Conservation (phyloP, 2,113 vertebrate genomes). For the Empidonax alnorum region DNA sequence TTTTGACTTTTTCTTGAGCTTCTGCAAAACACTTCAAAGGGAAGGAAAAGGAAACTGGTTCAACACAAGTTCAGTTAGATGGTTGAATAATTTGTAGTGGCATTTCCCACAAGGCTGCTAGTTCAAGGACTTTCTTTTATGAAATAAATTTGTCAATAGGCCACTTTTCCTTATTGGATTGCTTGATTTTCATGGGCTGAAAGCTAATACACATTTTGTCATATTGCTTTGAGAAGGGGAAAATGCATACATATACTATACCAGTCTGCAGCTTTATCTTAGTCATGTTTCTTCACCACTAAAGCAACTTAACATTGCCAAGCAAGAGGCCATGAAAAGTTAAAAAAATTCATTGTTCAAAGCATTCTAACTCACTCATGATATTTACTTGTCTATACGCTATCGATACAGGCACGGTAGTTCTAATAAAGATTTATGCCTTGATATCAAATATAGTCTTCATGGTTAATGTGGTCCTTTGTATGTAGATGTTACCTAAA, state of each 20-base stretch:
- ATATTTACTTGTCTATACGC: background rate
- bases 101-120: conserved; percentile 14
- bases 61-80: conserved; percentile 53
- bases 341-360: background rate
- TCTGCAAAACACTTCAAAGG: conserved; percentile 38
- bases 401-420: background rate
- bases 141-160: background rate
- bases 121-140: conserved; percentile 1
- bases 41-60: conserved; percentile 51
- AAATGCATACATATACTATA: background rate
- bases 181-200: background rate
- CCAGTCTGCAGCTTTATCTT: background rate
- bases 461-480: background rate
- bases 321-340: background rate
- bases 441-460: background rate
- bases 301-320: background rate
- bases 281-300: background rate
- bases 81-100: background rate
- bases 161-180: background rate
- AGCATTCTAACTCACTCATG: background rate
- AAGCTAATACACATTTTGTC: background rate
- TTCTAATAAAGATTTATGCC: background rate
- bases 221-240: background rate
- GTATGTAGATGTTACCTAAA: background rate
- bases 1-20: conserved; percentile 55